phyloP scores from a whole-genome alignment of 2,888 invertebrate species.

The Chaetoderma sp. region DNA sequence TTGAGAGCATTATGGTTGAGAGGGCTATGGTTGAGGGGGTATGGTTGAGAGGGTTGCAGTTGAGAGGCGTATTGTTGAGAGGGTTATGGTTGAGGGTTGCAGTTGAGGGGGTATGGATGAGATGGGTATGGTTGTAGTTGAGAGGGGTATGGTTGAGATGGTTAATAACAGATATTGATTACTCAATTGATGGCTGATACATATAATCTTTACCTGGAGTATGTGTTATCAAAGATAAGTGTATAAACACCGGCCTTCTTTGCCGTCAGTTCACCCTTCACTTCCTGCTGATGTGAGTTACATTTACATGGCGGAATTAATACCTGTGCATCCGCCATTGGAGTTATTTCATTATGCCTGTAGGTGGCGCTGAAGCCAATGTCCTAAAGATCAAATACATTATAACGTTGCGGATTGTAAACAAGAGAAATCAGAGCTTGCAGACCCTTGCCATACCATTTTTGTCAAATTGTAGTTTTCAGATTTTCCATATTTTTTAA shows the following conservation, averaged over 20 bases:
- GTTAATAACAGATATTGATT: neutral
- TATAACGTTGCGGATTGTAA: neutral
- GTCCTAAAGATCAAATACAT: slow-evolving; percentile 49
- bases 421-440: neutral
- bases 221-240: slow-evolving; percentile 64
- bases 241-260: slow-evolving; percentile 63
- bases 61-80: too few species aligned
- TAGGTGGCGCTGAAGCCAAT: slow-evolving; percentile 61
- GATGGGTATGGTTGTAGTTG: neutral
- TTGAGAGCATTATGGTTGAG: too few species aligned
- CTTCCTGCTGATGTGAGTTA: slow-evolving; percentile 61
- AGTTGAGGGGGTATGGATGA: neutral
- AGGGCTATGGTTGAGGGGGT: too few species aligned
- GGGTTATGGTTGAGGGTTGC: too few species aligned
- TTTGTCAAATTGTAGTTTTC: neutral
- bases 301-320: slow-evolving; percentile 61
- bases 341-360: slow-evolving; percentile 37
- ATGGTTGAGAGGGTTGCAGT: too few species aligned
- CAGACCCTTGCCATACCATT: neutral
- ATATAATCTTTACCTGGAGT: slow-evolving; percentile 54
- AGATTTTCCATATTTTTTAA: neutral
- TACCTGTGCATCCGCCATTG: slow-evolving; percentile 40
- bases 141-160: neutral
- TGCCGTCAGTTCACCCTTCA: slow-evolving; percentile 59
- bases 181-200: neutral